Evolutionary conservation across 2,797 vertebrate genomes (phyloP), one percentile per base, ranked within the genome.

Genomic region (Pseudopleuronectes americanus): DNA sequence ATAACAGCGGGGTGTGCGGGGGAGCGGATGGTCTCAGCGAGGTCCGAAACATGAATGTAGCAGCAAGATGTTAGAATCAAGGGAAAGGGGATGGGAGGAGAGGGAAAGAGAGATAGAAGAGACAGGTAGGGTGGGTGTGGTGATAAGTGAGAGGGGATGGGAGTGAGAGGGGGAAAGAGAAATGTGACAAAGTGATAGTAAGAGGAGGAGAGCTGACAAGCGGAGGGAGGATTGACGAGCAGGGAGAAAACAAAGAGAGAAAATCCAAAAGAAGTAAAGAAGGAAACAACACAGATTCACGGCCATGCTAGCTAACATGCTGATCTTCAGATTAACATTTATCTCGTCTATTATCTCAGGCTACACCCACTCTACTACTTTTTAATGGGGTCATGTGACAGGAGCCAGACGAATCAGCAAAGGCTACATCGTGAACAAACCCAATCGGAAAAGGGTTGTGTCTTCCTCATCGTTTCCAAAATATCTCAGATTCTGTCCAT

Each of bases 1-100:
- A 92, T 87, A 64, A 76, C 75, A 83, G 70, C 28, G 58, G 73
- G 80, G 21, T 14, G 24, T 72, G 63, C n/a, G 66, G 10, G 51
- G 23, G 52, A 68, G 65, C 33, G 6, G 62, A 72, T 9, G 36
- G 67, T 76, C 66, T 81, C 69, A 22, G 24, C 43, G 72, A 87
- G 81, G 74, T 76, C 79, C 22, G 6, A 67, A 85, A 84, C 74
- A 68, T 75, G 77, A 87, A 89, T 85, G 76, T 67, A 76, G 71
- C 79, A 71, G 69, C 54, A 70, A 76, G 64, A 90, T 81, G 82
- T 84, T 80, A 86, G 71, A 84, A 83, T 72, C 31, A 52, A 47
- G n/a, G 43, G 43, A 62, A 43, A 41, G 6, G 52, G 49, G 71
- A 38, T 28, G 64, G 4, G 58, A 23, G 28, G 58, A 69, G 57